These are phyloP conservation scores for Okapia johnstoni DNA, from an alignment of 2,113 vertebrate genomes.

Conservation along the genomic window DNA sequence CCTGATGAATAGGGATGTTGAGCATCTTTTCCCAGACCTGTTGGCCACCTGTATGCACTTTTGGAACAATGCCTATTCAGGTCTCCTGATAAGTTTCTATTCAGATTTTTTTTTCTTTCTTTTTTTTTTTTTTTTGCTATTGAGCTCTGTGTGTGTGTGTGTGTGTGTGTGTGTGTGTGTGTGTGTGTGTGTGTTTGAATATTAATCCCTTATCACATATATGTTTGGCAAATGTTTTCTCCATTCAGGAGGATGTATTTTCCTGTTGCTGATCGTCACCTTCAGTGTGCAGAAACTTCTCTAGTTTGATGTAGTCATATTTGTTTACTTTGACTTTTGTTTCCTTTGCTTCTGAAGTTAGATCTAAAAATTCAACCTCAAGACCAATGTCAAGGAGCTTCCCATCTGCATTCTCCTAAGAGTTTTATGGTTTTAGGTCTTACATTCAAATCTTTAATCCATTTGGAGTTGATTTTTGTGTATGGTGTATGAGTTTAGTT, in stretches of 20 bases:
- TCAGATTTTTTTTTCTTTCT: not conserved
- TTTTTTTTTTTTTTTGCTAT: not conserved
- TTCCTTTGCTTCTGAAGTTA: not conserved
- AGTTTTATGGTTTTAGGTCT: not conserved
- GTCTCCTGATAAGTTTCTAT: no score
- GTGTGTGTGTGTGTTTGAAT: not conserved
- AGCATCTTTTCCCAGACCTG: not conserved
- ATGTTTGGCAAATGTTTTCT: not conserved
- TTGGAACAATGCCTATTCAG: not conserved
- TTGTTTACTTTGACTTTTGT: not conserved
- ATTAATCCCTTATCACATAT: not conserved
- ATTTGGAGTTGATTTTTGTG: not conserved
- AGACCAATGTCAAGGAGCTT: not conserved
- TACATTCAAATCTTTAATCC: not conserved
- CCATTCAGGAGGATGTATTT: not conserved
- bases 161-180: no score
- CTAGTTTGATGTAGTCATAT: not conserved
- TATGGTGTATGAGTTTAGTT: not conserved
- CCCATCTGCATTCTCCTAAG: not conserved
- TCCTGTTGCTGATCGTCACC: not conserved
- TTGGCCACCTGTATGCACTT: not conserved
- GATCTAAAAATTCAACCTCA: not conserved
- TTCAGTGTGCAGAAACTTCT: not conserved
- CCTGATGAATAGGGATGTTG: not conserved
- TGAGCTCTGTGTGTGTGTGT: not conserved